Evolutionary conservation across 2,888 invertebrate species (phyloP), one percentile per base, ranked within the genome.

Genomic region (Heliconius aoede): DNA sequence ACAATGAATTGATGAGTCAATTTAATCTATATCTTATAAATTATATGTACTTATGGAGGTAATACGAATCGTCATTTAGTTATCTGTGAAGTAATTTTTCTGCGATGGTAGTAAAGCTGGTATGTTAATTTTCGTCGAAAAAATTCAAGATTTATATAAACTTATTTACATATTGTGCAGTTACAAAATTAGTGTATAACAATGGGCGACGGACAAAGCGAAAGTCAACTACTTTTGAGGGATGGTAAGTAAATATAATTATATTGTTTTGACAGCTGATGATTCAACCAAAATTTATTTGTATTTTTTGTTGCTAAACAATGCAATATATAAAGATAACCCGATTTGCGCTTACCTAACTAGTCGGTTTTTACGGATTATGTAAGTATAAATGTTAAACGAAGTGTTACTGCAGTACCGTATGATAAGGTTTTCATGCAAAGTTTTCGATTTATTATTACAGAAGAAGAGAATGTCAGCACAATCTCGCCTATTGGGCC

Each of bases 401-500:
- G 21, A 61, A 65, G 68, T 60, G 75, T 83, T 86, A 81, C 88
- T 88, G 85, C 84, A 85, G 85, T 86, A 86, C 79, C 84, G 79
- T 81, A 84, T 81, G 68, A 28, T 28, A 46, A 79, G 82, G 72
- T 67, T 30, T 40, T 73, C 71, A 73, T 32, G 73, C 80, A 80
- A 84, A 84, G 61, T 30, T 28, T 67, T 15, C 8, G 51, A 62
- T 61, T 86, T 87, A 84, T 79, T 85, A 84, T 85, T 81, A 84
- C 90, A 93, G 94, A 91, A 84, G 94, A 94, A 87, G 88, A 90
- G 86, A 93, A 91, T 92, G 95, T 94, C 86, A 95, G 92, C 86
- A 97, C 96, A 82, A 96, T 97, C 84, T 97, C 97, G 68, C 96
- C 97, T 46, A 97, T 98, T 86, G 98, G 97, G 21, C 97, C 97